Evolutionary conservation across 2,888 invertebrate species (phyloP), one percentile per base, ranked within the genome.

Genomic region (Eulithis prunata): DNA sequence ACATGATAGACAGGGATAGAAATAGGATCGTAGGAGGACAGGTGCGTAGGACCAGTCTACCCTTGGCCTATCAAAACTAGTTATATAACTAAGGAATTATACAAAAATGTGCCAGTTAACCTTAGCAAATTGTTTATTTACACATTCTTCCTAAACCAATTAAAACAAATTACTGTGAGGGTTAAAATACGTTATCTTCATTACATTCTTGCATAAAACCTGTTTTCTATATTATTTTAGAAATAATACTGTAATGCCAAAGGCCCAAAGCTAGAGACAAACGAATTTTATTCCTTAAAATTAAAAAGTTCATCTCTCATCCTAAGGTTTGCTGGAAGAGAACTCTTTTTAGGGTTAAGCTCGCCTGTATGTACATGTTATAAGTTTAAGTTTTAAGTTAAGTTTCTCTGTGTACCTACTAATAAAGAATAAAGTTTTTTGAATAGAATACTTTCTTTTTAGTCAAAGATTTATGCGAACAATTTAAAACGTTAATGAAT

Each of bases 11-110:
- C 71, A 69, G 72, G 73, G 74, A 77, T 66, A 71, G 71, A 71
- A 74, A 59, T 66, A 57, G 32, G 32, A 32, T 6, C 71, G 86
- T 84, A 77, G 86, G 87, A 78, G 81, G 84, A 81, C 82, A 81
- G 76, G 75, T 81, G 77, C 76, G 73, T 74, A 73, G 72, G 75
- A 70, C 69, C 70, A 52, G 64, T 69, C 56, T 71, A 70, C 66
- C 71, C 69, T 72, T 68, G 66, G 69, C 59, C 57, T 64, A 67
- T 64, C 32, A 60, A 53, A 63, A 70, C 62, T 69, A 38, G 66
- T 68, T 66, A 59, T 38, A 32, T 8, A n/a, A 43, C 13, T 64
- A 45, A 57, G 66, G 64, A 68, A 61, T 68, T 55, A 43, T 52
- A 49, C 49, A 49, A 49, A 10, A 49, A 21, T 49, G 11, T 6